phyloP scores from a whole-genome alignment of 1,140 invertebrate species.

The Arion vulgaris region DNA sequence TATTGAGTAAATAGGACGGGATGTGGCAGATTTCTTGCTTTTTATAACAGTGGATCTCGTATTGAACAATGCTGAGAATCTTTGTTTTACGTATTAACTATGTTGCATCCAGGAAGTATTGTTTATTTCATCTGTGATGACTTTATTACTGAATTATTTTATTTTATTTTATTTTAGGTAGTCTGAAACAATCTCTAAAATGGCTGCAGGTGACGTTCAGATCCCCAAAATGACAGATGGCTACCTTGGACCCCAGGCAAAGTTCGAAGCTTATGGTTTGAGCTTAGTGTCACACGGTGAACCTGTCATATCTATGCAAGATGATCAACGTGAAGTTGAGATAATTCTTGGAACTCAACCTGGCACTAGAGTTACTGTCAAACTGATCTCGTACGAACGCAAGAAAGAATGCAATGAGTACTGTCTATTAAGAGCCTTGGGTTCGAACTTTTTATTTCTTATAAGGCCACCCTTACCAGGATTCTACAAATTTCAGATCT shows the following conservation, averaged over 20 bases:
- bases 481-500: constrained; percentile 72
- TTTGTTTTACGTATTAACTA: too few relatives aligned
- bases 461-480: constrained; percentile 63
- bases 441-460: constrained; percentile 57
- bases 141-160: too few relatives aligned
- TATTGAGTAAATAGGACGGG: too few relatives aligned
- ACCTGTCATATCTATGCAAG: constrained; percentile 51
- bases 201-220: constrained; percentile 48
- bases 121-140: too few relatives aligned
- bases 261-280: constrained; percentile 65
- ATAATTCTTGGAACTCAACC: constrained; percentile 60
- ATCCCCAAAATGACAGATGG: constrained; percentile 67
- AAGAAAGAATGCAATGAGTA: constrained; percentile 62
- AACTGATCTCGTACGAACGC: constrained; percentile 58
- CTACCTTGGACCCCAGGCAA: constrained; percentile 69
- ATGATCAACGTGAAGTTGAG: constrained; percentile 51
- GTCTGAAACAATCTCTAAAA: neutral
- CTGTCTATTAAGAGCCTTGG: constrained; percentile 56
- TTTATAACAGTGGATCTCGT: too few relatives aligned
- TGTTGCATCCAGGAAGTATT: too few relatives aligned
- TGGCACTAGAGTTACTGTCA: constrained; percentile 57
- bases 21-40: too few relatives aligned
- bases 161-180: neutral
- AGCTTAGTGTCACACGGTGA: constrained; percentile 57
- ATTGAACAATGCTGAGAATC: too few relatives aligned